A percentile compares a stretch with the other conserved stretches of the same genome.
These are phyloP conservation scores for Perccottus glenii DNA, from an alignment of 2,113 vertebrate genomes.

Conservation along the genomic window DNA sequence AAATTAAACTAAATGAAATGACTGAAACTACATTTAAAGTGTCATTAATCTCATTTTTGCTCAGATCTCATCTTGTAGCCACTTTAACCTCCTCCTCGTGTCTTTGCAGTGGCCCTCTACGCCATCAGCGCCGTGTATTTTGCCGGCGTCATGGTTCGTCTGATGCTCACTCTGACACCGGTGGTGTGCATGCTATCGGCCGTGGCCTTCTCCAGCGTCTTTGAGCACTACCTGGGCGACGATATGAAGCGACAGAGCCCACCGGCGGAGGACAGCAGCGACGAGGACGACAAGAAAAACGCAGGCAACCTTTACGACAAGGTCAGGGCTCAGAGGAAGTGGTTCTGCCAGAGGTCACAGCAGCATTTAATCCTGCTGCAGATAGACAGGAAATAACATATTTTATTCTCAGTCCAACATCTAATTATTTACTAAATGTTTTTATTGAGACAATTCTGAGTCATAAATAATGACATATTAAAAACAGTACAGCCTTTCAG, in stretches of 20 bases:
- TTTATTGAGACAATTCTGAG: too few relatives aligned
- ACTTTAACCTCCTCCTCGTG: neutral
- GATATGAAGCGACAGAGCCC: conserved; percentile 91
- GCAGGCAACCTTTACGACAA: conserved; percentile 91
- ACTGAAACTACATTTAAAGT: neutral
- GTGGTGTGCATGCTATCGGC: conserved; percentile 95
- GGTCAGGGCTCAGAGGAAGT: conserved; percentile 11
- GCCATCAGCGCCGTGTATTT: conserved; percentile 93
- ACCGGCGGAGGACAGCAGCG: conserved; percentile 91
- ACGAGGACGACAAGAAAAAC: conserved; percentile 92
- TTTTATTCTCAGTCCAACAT: too few relatives aligned
- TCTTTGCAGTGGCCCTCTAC: conserved; percentile 85
- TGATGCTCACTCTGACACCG: conserved; percentile 94
- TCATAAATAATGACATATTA: too few relatives aligned
- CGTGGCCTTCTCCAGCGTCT: conserved; percentile 93
- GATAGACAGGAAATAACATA: too few relatives aligned
- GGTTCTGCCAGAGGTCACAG: too few relatives aligned
- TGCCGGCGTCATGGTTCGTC: conserved; percentile 92
- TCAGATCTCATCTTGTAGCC: neutral
- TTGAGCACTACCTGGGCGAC: conserved; percentile 93
- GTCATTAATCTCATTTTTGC: neutral
- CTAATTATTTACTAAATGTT: too few relatives aligned
- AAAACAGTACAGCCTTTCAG: too few relatives aligned
- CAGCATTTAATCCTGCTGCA: too few relatives aligned
- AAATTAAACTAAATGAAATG: conserved; percentile 1